These are phyloP conservation scores for Poeciliopsis occidentalis DNA, from an alignment of 2,113 vertebrate genomes.

Conservation along the genomic window DNA sequence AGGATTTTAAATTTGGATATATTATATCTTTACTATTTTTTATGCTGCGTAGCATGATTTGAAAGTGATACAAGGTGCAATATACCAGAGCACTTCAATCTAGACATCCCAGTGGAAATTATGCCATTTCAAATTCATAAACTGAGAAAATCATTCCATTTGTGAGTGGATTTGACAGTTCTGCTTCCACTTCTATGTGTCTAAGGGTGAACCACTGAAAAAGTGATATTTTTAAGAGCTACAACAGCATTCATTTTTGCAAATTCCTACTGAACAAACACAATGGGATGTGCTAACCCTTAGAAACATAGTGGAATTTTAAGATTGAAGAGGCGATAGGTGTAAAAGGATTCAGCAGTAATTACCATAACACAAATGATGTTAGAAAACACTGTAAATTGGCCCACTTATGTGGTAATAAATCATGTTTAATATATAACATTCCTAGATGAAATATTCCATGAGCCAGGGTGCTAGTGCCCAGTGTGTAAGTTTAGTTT, in stretches of 20 bases:
- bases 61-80: background rate
- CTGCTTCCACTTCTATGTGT: too few relatives aligned
- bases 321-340: background rate
- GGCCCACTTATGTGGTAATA: background rate
- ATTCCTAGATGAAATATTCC: slow-evolving; percentile 68
- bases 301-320: background rate
- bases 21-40: too few relatives aligned
- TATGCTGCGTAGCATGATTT: too few relatives aligned
- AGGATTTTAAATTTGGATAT: too few relatives aligned
- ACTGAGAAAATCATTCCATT: background rate
- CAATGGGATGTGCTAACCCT: too few relatives aligned
- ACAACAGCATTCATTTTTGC: too few relatives aligned
- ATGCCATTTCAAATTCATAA: background rate
- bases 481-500: slow-evolving; percentile 72
- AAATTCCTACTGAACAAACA: too few relatives aligned
- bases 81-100: too few relatives aligned
- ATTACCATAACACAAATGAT: background rate
- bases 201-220: background rate
- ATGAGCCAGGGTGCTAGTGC: slow-evolving; percentile 68
- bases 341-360: background rate
- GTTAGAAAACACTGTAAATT: background rate
- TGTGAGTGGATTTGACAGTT: too few relatives aligned
- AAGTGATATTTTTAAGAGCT: background rate
- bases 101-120: background rate
- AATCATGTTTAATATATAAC: slow-evolving; percentile 24